Evolutionary conservation across 2,888 invertebrate genomes (phyloP), one percentile per base, ranked within the genome.

Genomic region (Protonemura montana): DNA sequence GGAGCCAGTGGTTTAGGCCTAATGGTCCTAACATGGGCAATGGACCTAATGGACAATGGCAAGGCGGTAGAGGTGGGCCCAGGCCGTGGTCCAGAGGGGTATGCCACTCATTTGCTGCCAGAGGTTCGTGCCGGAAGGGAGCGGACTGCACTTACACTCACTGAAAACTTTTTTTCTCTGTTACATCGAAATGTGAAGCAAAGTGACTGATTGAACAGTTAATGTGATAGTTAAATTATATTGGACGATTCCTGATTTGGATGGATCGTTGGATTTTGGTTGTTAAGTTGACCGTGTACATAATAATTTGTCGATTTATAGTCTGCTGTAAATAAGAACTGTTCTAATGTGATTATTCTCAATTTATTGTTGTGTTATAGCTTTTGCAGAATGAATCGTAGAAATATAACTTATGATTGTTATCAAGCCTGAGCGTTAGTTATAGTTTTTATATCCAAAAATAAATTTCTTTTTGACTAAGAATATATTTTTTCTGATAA

Each of bases 71-170:
- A 86, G 89, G 90, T 21, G 90, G 90, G 84, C 88, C 88, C 35
- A 87, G 88, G 29, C 89, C 89, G 89, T 90, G 77, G 90, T 91
- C 87, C 89, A 90, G 89, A 91, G 91, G 91, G 82, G 87, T 86
- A 5, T 81, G 81, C 21, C 81, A 81, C 21, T 6, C 26, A 0
- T 81, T 81, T 29, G 29, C 81, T 10, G 88, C 89, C 80, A 89
- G 90, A 5, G 89, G 90, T 13, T 85, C 85, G 25, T 90, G 93
- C 89, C 92, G 93, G 35, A 93, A 93, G 25, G 92, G 93, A 86
- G 86, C 86, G 85, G 82, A 87, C 78, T 85, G 41, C 30, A 30
- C 81, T 28, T 81, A 30, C 30, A 29, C 81, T 6, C 81, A 81
- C 30, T 81, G 30, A 81, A 27, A 3, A 59, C 21, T 59, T 59